Conservation (phyloP, 1,140 invertebrate species). For the Eumaeus atala region DNA sequence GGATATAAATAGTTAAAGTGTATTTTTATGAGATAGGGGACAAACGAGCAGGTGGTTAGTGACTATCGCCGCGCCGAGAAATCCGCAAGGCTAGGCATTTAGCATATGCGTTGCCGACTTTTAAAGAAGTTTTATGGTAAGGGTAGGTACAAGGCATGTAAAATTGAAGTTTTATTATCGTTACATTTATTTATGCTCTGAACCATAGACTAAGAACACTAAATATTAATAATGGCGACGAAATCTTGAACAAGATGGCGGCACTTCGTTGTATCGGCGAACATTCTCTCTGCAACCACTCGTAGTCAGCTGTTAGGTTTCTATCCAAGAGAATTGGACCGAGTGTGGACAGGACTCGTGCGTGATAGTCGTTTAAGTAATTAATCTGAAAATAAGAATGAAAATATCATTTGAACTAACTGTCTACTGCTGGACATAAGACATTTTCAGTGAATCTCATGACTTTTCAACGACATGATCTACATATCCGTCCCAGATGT, state of each 20-base stretch:
- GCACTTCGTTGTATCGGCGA: slow-evolving; percentile 40
- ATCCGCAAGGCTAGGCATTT: too few relatives aligned
- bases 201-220: slow-evolving; percentile 17
- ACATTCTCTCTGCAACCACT: slow-evolving; percentile 84
- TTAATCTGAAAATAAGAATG: slow-evolving; percentile 66
- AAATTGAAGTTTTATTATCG: not conserved
- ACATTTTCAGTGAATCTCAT: too few relatives aligned
- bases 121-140: too few relatives aligned
- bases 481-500: too few relatives aligned
- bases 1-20: too few relatives aligned
- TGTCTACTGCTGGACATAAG: not conserved
- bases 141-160: too few relatives aligned
- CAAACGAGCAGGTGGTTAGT: too few relatives aligned
- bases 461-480: too few relatives aligned
- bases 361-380: slow-evolving; percentile 88
- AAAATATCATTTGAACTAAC: too few relatives aligned
- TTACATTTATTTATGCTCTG: not conserved
- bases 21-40: too few relatives aligned
- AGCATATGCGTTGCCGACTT: too few relatives aligned
- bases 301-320: slow-evolving; percentile 77
- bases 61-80: too few relatives aligned
- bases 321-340: slow-evolving; percentile 80
- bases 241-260: slow-evolving; percentile 31
- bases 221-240: slow-evolving; percentile 34
- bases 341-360: slow-evolving; percentile 79